Base-by-base conservation (phyloP, 1,140 invertebrate genomes). In the Ostrea edulis region DNA sequence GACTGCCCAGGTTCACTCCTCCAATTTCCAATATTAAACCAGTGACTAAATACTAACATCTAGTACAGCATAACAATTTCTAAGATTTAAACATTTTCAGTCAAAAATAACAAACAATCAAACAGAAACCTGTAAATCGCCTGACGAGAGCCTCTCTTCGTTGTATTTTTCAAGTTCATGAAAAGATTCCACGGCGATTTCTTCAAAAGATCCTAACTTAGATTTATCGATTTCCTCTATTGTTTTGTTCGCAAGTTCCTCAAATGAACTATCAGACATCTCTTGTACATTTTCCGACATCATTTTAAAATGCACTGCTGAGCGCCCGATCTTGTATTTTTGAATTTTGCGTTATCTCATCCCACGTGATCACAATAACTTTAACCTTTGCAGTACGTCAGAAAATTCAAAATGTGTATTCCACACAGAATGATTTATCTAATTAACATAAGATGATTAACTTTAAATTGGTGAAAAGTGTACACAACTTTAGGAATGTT, bases 151-250 rank as follows among this genome's bases (percentile, higher is more conserved):
- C 25, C 58, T 58, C 25, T 55, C 53, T 8, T 85, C 83, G 35
- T 85, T 85, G 20, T 54, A 20, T 29, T 85, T 85, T 55, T 85
- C 83, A 55, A 85, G 54, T 58, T 85, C 54, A 20, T 62, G 83
- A 62, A 85, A 85, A 17, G 83, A 85, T 58, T 55, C 55, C 53
- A 85, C 29, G 2, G 83, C 83, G 20, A 85, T 35, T 29, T 85
- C 83, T 22, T 85, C 83, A 85, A 85, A 85, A 58, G 83, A 85
- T 54, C 68, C 68, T 25, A 77, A 77, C 14, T 25, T 14, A 25
- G 68, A 77, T 77, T 29, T 77, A 77, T 77, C 68, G 29, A 77
- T 35, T 14, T 77, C 25, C 8, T 77, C 68, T 8, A 77, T 29
- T 17, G 68, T 77, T 77, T 77, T 77, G 11, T 77, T 25, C 29